Evolutionary conservation across 2,113 vertebrate genomes (phyloP).

Genomic region (pig (Sus scrofa)): DNA sequence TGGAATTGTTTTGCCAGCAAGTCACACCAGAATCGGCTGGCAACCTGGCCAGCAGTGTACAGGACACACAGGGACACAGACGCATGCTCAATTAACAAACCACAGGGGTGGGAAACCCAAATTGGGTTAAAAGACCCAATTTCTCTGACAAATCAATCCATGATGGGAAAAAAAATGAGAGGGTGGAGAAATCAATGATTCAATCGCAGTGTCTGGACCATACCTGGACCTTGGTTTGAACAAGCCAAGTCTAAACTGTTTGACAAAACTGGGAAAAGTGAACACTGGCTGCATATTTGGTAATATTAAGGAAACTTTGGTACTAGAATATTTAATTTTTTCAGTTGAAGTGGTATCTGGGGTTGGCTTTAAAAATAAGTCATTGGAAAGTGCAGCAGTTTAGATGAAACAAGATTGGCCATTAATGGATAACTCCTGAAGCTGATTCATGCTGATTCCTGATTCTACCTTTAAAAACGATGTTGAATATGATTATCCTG

Average conservation of each 20-base stretch:
- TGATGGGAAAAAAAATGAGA: too few relatives aligned
- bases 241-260: background rate
- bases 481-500: background rate
- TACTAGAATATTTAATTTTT: background rate
- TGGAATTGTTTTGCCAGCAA: background rate
- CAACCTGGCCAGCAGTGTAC: background rate
- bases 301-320: background rate
- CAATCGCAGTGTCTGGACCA: background rate
- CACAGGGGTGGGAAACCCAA: background rate
- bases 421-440: background rate
- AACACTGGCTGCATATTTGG: background rate
- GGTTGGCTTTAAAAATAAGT: background rate
- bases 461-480: background rate
- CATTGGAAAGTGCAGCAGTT: rapidly evolving
- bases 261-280: background rate
- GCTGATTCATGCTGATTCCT: background rate
- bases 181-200: background rate
- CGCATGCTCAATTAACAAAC: background rate
- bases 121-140: background rate
- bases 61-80: background rate
- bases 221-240: background rate
- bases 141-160: background rate
- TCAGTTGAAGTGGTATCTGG: background rate
- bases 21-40: rapidly evolving
- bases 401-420: background rate